These are phyloP conservation scores for Chromis chromis DNA, from an alignment of 2,797 vertebrate species.

Conservation along the genomic window DNA sequence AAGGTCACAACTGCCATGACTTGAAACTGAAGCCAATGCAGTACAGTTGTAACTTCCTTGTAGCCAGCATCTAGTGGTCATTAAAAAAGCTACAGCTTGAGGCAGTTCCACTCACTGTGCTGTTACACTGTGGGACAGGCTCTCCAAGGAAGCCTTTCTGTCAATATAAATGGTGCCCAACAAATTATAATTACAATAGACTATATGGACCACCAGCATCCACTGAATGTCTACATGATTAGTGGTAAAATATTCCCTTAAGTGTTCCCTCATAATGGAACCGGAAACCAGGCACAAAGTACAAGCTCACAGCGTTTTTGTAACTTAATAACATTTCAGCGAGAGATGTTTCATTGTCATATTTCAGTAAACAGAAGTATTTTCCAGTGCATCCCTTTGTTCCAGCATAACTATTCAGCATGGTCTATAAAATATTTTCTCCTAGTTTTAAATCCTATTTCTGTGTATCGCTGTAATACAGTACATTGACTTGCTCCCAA, in stretches of 20 bases:
- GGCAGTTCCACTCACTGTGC: not conserved
- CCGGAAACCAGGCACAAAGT: constrained; percentile 40
- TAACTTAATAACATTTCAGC: constrained; percentile 49
- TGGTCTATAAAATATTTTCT: constrained; percentile 42
- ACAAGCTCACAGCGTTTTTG: constrained; percentile 51
- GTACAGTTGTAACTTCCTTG: constrained; percentile 4
- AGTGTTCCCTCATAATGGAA: constrained; percentile 47
- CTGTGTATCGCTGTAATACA: constrained; percentile 41
- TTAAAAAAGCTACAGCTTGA: constrained; percentile 32
- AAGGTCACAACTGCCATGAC: not conserved
- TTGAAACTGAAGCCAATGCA: not conserved
- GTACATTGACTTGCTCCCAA: constrained; percentile 37
- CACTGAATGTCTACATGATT: constrained; percentile 51
- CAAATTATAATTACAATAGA: constrained; percentile 31
- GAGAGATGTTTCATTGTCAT: constrained; percentile 45
- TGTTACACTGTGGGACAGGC: constrained; percentile 12
- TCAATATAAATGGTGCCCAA: constrained; percentile 22
- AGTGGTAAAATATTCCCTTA: constrained; percentile 56
- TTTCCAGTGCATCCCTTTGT: constrained; percentile 75
- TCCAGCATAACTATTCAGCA: constrained; percentile 64
- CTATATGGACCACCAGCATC: constrained; percentile 33
- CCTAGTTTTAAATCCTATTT: constrained; percentile 50
- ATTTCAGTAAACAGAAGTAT: constrained; percentile 60
- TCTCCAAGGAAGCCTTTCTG: constrained; percentile 15
- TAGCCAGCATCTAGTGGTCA: constrained; percentile 22